Evolutionary conservation across 2,113 vertebrate species (phyloP), one percentile per base, ranked within the genome.

Genomic region (Dipodomys stephensi): DNA sequence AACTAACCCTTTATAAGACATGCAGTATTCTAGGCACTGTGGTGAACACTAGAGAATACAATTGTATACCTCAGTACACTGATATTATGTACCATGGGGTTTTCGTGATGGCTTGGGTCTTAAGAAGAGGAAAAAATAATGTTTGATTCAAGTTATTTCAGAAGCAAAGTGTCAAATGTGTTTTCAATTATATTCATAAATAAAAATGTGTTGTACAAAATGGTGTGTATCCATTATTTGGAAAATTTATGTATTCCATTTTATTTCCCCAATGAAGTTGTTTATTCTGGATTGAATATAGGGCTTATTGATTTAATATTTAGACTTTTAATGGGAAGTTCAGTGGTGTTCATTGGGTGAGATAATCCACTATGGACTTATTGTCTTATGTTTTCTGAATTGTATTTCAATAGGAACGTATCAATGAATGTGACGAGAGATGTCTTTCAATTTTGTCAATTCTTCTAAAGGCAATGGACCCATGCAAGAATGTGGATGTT

Each of bases 401-500:
- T 94, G 5, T 96, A 23, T 98, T 98, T 96, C 64, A 78, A 97
- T 95, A 99, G 99, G 99, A 99, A 92, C 99, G 96, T 49, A 97
- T 99, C 96, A 99, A 99, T 95, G 97, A 98, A 64, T 98, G 99
- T 84, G 98, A 99, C 91, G 98, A 98, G 90, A 98, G 94, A 74
- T 93, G 97, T 35, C 85, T 99, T 87, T 99, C 99, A 0, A 92
- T 99, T 93, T 90, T 99, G 97, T 98, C 99, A 23, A 95, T 95
- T 80, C 89, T 97, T 83, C 90, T 99, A 94, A 73, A 96, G 27
- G 78, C 90, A 0, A 97, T 99, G 99, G 96, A 99, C 9, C 96
- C 95, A 27, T 96, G 98, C 88, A 97, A 97, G 94, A 99, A 99
- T 77, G 98, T 98, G 57, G 89, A 95, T 22, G 98, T 97, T 30